Conservation (phyloP, 1,140 invertebrate genomes). For the Tribolium castaneum region DNA sequence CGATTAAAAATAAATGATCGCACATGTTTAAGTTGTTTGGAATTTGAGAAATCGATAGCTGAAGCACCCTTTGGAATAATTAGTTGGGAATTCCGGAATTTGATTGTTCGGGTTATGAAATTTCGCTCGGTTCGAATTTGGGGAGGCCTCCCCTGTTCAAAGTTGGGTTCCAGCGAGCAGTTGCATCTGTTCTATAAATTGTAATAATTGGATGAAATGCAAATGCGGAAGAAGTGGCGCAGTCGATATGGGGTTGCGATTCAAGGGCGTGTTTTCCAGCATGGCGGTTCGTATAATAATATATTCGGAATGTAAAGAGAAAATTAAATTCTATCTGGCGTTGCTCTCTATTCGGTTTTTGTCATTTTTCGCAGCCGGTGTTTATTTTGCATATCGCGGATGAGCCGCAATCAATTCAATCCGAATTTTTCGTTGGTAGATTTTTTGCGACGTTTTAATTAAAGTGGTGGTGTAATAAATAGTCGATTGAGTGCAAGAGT, state of each 20-base stretch:
- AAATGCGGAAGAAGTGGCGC: not conserved
- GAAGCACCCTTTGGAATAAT: no score
- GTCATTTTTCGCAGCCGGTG: conserved; percentile 47
- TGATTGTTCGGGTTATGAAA: no score
- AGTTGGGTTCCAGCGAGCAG: not conserved
- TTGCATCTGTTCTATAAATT: not conserved
- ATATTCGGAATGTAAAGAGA: conserved; percentile 24
- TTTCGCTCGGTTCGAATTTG: not conserved
- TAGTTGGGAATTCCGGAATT: not conserved
- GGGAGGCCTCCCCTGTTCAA: not conserved
- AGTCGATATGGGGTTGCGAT: not conserved
- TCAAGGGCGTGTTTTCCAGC: conserved; percentile 5
- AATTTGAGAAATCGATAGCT: no score
- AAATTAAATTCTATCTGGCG: conserved; percentile 25
- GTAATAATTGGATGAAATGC: not conserved
- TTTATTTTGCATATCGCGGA: conserved; percentile 45
- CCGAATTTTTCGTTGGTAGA: not conserved
- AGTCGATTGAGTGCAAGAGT: not conserved
- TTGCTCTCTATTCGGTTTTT: conserved; percentile 38
- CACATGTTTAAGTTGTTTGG: no score
- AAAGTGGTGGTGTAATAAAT: not conserved
- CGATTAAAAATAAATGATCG: no score
- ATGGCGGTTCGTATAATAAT: conserved; percentile 22
- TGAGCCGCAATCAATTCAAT: conserved; percentile 29
- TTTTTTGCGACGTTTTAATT: conserved; percentile 21